These are phyloP conservation scores for Psix sp. DNA, from an alignment of 1,140 invertebrate species.

Conservation along the genomic window DNA sequence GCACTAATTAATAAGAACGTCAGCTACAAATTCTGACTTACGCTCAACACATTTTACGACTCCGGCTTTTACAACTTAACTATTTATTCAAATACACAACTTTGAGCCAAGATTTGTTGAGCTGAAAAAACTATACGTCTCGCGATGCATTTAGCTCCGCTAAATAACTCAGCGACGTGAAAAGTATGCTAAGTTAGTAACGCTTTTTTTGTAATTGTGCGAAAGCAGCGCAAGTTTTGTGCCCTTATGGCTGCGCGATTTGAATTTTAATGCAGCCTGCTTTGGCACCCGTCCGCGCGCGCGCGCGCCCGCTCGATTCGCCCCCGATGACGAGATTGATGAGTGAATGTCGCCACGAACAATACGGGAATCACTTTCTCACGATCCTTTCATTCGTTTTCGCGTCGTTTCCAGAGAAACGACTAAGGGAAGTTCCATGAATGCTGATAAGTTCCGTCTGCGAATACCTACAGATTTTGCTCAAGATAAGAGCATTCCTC, in stretches of 20 bases:
- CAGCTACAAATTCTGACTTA: slow-evolving; percentile 12
- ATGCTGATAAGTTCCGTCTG: slow-evolving; percentile 48
- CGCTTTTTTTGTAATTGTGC: slow-evolving; percentile 75
- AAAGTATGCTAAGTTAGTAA: slow-evolving; percentile 75
- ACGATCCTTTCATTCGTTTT: slow-evolving; percentile 48
- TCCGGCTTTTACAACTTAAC: too few relatives aligned
- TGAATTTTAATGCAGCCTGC: slow-evolving; percentile 56
- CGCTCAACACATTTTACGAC: too few relatives aligned
- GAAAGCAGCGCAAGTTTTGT: slow-evolving; percentile 45
- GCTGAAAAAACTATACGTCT: too few relatives aligned
- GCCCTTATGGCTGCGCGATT: slow-evolving; percentile 20
- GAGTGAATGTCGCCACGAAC: slow-evolving; percentile 26
- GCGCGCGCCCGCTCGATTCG: too few relatives aligned
- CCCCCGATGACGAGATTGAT: slow-evolving; percentile 36
- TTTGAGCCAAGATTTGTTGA: too few relatives aligned
- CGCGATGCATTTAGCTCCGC: slow-evolving; percentile 67
- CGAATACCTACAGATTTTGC: slow-evolving; percentile 42
- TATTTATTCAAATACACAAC: too few relatives aligned
- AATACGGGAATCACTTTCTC: slow-evolving; percentile 57
- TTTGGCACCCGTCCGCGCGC: too few relatives aligned
- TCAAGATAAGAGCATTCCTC: slow-evolving; percentile 48
- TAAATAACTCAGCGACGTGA: slow-evolving; percentile 76
- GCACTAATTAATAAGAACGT: slow-evolving; percentile 2
- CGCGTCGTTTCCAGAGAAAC: slow-evolving; percentile 18
- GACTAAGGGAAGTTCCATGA: slow-evolving; percentile 37